Base-by-base conservation (phyloP, 1,140 invertebrate genomes). In the Zaprionus ghesquierei region DNA sequence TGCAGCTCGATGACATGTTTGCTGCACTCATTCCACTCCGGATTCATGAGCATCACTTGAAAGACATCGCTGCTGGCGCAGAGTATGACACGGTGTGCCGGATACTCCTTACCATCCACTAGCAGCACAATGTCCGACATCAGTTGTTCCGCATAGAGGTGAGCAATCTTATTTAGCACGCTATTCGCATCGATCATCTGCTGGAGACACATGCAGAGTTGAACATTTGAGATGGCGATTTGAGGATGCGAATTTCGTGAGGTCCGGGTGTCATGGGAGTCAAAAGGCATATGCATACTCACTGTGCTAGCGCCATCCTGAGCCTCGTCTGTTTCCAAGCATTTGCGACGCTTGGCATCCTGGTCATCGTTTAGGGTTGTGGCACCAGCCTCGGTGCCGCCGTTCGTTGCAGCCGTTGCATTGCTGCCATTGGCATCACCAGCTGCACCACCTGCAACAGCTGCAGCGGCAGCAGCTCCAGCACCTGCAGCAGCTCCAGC, bases 1-100 rank as follows among this genome's bases (percentile, higher is more conserved):
- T 97, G 95, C 2, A 98, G 93, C 31, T 96, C 95, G 66, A 99
- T 96, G 20, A 95, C 93, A 78, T 94, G 96, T 92, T 98, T 96
- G 71, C 96, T 94, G 85, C 96, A 97, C 91, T 98, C 98, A 58
- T 94, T 96, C 98, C 98, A 98, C 91, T 97, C 96, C 0, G 97
- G 95, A 90, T 97, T 97, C 96, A 98, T 98, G 38, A 99, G 92
- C 98, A 99, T 99, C 5, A 98, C 96, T 93, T 98, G 97, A 92
- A 99, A 98, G 18, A 99, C 98, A 94, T 98, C 97, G 92, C 97
- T 98, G 69, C 96, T 98, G 69, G 97, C 97, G 94, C 97, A 98
- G 2, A 99, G 93, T 86, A 99, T 98, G 6, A 99, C 94, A 59
- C 97, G 94, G 93, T 99, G 98, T 22, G 97, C 96, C 22, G 97